Base-by-base conservation (phyloP, 2,797 vertebrate species). In the Telmatherina bonti region DNA sequence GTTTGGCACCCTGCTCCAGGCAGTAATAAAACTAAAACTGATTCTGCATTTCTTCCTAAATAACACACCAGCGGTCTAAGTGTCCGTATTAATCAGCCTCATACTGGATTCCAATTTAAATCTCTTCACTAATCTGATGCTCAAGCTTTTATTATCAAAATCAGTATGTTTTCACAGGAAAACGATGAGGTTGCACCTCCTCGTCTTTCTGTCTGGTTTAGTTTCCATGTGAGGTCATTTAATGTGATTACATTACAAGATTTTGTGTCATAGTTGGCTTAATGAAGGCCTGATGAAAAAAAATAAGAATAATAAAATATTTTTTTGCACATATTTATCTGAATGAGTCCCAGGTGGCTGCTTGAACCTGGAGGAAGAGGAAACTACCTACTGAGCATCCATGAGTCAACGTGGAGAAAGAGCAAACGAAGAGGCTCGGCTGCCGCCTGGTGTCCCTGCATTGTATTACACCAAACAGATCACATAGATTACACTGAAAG, bases 391-490 rank as follows among this genome's bases (percentile, higher is more conserved):
- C 12, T 62, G 27, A 33, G 30, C 12, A 24, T 85, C 16, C 72
- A 6, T 53, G 11, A 64, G 72, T 84, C 51, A 64, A 30, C 53
- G 54, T 20, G 35, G 29, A 57, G 61, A 55, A 65, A 18, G n/a
- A 67, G 67, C 18, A 27, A 86, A 84, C 58, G 33, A 76, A 71
- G 61, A 72, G 80, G 41, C 79, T 89, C 74, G 78, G 76, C 84
- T 89, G 88, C 89, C 91, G 11, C 84, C 92, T 89, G 77, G 72
- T 89, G 91, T 77, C 57, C 15, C 1, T 1, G 1, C 15, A 12
- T 5, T 56, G 71, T 70, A 90, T 74, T 87, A 52, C 90, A 93
- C 9, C 64, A 70, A 35, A n/a, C 26, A 69, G 70, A 76, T 2
- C 6, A 72, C 47, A 86, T 11, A 56, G 65, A 85, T 68, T 54